These are phyloP conservation scores for Zygaena filipendulae DNA, from an alignment of 2,888 invertebrate genomes.

Conservation along the genomic window DNA sequence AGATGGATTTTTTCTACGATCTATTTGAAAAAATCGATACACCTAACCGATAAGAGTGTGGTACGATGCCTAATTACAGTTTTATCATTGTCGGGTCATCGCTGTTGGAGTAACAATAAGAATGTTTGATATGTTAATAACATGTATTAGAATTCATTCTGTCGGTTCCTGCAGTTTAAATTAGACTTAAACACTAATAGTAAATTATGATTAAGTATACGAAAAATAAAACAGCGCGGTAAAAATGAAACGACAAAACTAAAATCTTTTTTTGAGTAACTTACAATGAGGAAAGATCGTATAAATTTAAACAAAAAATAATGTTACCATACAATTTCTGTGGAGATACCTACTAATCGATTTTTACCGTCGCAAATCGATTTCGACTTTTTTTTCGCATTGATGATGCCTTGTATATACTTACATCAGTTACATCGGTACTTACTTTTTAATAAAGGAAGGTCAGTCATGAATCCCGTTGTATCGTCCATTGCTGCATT, in stretches of 20 bases:
- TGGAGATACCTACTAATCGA: no score
- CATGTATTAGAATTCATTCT: conserved; percentile 33
- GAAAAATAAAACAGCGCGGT: no score
- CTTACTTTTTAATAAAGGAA: conserved; percentile 92
- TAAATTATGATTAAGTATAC: not conserved
- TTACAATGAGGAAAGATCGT: conserved; percentile 6
- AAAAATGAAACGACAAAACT: no score
- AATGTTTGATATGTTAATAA: conserved; percentile 60
- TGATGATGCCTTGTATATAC: no score
- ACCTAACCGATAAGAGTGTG: conserved; percentile 53
- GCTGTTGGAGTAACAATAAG: conserved; percentile 38
- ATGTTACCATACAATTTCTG: no score
- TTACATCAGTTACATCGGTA: no score
- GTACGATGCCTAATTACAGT: conserved; percentile 59
- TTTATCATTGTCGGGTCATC: conserved; percentile 57
- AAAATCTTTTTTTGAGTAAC: no score
- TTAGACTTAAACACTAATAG: conserved; percentile 17
- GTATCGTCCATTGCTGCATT: conserved; percentile 89
- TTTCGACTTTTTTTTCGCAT: no score
- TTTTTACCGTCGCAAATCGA: no score
- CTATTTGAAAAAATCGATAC: conserved; percentile 59
- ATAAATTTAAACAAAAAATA: no score
- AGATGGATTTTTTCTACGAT: conserved; percentile 45
- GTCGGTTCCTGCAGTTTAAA: conserved; percentile 25
- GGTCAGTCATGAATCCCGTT: conserved; percentile 88